Evolutionary conservation across 2,113 vertebrate genomes (phyloP), one percentile per base, ranked within the genome.

Genomic region (Sander vitreus): DNA sequence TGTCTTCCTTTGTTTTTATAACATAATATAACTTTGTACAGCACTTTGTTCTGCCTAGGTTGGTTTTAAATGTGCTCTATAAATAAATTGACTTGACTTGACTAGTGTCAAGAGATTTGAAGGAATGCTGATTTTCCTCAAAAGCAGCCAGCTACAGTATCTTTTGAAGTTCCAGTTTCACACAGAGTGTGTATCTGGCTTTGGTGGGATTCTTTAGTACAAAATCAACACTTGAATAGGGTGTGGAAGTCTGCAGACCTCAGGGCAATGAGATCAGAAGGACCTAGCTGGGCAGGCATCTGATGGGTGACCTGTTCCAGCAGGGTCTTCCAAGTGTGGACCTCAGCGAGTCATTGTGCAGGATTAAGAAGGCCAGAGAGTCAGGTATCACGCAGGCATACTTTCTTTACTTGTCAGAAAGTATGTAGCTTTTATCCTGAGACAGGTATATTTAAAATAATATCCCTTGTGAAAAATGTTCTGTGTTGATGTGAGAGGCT

Each of bases 331-430:
- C 0, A 58, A 85, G 55, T 25, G 4, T 47, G 69, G 76, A 64
- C 88, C 82, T 68, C 45, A 72, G 86, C 81, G 86, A 85, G 85
- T 76, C 80, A 81, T 86, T 88, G 55, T 87, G 67, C 60, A 81
- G 74, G 60, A 89, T 88, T 77, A 81, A 25, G 48, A 72, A 62
- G 60, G 75, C 67, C 73, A 73, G 39, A 83, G 78, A 87, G 79
- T 85, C 83, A 79, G 71, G 45, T 70, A n/a, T 73, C 83, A 80
- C 9, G 50, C 65, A 66, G 77, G 23, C 66, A 5, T 57, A 36
- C 51, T 75, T 85, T 67, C 65, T 76, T 77, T 86, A 27, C 55
- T 66, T 71, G 70, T 86, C 84, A 89, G 63, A 83, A 62, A 23
- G 15, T 39, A 39, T 1, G 8, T 21, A 51, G 66, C 25, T 73